These are phyloP conservation scores for Drosophila guanche DNA, from an alignment of 1,140 invertebrate species.

Conservation along the genomic window DNA sequence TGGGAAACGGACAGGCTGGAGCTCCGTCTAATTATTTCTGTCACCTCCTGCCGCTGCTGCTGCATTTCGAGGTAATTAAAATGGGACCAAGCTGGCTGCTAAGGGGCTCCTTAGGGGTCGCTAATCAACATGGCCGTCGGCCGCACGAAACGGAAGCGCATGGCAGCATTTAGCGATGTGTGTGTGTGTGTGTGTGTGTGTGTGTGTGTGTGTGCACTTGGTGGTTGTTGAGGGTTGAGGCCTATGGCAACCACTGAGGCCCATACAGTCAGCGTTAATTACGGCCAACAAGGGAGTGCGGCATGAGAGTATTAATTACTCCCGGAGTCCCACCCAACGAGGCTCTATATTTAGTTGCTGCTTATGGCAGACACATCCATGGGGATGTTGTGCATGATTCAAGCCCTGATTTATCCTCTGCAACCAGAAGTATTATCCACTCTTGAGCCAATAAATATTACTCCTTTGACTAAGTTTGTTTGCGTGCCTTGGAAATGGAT, in stretches of 20 bases:
- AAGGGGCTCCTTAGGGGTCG: conserved; percentile 6
- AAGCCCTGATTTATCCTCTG: too few species aligned
- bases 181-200: background rate
- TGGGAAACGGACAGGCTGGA: conserved; percentile 44
- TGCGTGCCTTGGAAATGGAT: conserved; percentile 56
- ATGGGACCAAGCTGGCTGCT: too few species aligned
- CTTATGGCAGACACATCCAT: too few species aligned
- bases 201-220: background rate
- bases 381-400: too few species aligned
- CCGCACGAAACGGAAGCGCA: conserved; percentile 70
- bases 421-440: too few species aligned
- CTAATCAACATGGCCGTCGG: conserved; percentile 64
- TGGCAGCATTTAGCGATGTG: conserved; percentile 67
- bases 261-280: conserved; percentile 39
- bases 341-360: too few species aligned
- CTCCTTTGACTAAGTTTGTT: too few species aligned
- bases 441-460: background rate
- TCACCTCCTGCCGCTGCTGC: conserved; percentile 33
- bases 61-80: conserved; percentile 59
- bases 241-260: conserved; percentile 49
- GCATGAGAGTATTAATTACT: too few species aligned
- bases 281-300: background rate
- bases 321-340: too few species aligned
- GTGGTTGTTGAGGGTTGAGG: conserved; percentile 40
- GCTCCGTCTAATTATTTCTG: conserved; percentile 49